Evolutionary conservation across 2,888 invertebrate species (phyloP).

Genomic region (Agriopis marginaria): DNA sequence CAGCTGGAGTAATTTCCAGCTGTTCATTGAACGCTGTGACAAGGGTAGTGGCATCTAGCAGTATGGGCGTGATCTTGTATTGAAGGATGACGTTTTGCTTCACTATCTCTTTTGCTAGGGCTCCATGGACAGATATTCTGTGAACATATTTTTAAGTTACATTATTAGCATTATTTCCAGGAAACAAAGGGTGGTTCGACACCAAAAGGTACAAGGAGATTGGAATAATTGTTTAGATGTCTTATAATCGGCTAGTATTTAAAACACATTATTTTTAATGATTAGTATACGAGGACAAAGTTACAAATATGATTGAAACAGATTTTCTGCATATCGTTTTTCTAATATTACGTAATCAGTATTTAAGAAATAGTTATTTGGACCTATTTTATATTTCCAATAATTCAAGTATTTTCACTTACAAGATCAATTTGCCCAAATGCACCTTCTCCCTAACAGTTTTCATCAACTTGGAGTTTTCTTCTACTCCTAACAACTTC

Average conservation of each 20-base stretch:
- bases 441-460: slow-evolving; percentile 59
- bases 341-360: too few relatives aligned
- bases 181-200: background rate
- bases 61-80: slow-evolving; percentile 70
- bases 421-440: slow-evolving; percentile 76
- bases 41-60: slow-evolving; percentile 65
- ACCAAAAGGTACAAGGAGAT: background rate
- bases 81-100: slow-evolving; percentile 75
- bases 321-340: too few relatives aligned
- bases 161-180: too few relatives aligned
- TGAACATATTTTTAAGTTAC: slow-evolving; percentile 44
- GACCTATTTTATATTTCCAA: background rate
- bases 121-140: slow-evolving; percentile 79
- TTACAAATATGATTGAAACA: too few relatives aligned
- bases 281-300: too few relatives aligned
- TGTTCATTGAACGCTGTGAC: slow-evolving; percentile 69
- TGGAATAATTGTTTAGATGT: too few relatives aligned
- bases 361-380: too few relatives aligned
- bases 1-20: slow-evolving; percentile 56
- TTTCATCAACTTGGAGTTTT: slow-evolving; percentile 65
- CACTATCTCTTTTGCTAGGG: slow-evolving; percentile 78
- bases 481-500: slow-evolving; percentile 56
- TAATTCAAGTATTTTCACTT: slow-evolving; percentile 50
- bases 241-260: too few relatives aligned
- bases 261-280: too few relatives aligned